These are phyloP conservation scores for Lasioglossum zephyrum DNA, from an alignment of 2,888 invertebrate species.

Conservation along the genomic window DNA sequence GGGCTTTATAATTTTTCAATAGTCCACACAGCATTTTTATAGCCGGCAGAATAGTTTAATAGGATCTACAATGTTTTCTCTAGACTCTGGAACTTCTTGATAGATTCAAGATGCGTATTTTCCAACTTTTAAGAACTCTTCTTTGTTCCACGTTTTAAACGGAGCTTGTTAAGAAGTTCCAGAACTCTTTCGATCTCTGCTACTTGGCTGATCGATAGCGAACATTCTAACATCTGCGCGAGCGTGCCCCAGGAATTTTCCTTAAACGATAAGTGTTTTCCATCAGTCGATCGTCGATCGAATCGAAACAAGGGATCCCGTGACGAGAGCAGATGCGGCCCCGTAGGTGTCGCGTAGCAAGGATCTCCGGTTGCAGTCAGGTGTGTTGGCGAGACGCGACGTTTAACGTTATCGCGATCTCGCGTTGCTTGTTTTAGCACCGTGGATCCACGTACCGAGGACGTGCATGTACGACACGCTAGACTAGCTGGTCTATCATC, in stretches of 20 bases:
- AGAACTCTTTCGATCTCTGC: not conserved
- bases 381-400: conserved; percentile 71
- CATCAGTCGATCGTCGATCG: conserved; percentile 20
- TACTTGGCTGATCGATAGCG: not conserved
- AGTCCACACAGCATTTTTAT: not conserved
- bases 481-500: conserved; percentile 16
- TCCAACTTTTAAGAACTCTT: too few relatives aligned
- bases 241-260: not conserved
- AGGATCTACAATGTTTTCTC: not conserved
- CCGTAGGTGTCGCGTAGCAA: conserved; percentile 74
- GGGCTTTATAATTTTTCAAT: not conserved
- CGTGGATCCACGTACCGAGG: conserved; percentile 13
- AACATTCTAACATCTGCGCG: not conserved
- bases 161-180: not conserved
- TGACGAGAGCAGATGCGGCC: conserved; percentile 66
- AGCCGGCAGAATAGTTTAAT: not conserved
- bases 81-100: too few relatives aligned
- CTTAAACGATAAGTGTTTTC: conserved; percentile 16
- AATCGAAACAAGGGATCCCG: conserved; percentile 57
- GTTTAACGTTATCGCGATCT: conserved; percentile 73
- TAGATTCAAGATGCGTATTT: too few relatives aligned
- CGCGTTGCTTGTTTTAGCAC: conserved; percentile 56
- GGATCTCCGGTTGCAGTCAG: conserved; percentile 80
- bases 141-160: not conserved
- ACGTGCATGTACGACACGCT: conserved; percentile 14